phyloP scores from a whole-genome alignment of 2,888 invertebrate species.

The Noctua pronuba region DNA sequence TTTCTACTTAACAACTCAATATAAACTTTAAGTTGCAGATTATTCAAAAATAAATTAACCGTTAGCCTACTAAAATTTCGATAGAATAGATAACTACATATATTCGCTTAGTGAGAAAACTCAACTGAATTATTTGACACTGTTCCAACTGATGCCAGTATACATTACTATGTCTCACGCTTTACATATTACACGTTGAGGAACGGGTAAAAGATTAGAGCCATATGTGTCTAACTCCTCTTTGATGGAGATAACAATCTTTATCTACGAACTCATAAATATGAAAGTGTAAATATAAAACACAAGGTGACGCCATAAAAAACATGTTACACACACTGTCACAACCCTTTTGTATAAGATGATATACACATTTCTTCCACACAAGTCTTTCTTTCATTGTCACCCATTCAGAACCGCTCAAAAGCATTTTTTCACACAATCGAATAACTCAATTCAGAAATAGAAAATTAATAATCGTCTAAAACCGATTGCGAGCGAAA shows the following conservation, averaged over 20 bases:
- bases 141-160: neutral
- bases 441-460: conserved; percentile 69
- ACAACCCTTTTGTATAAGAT: conserved; percentile 50
- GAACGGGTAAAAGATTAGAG: conserved; percentile 33
- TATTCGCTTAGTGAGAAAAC: neutral
- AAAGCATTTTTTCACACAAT: conserved; percentile 64
- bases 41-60: neutral
- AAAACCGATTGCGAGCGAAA: conserved; percentile 73
- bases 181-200: conserved; percentile 3
- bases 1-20: neutral
- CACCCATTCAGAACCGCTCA: conserved; percentile 48
- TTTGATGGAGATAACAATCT: conserved; percentile 40
- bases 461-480: conserved; percentile 71
- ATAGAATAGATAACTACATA: too few species aligned
- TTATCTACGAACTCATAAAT: conserved; percentile 41
- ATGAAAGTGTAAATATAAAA: conserved; percentile 45
- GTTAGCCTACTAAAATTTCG: neutral
- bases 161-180: neutral
- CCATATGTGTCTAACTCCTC: conserved; percentile 21
- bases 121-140: neutral
- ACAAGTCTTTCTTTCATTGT: conserved; percentile 42
- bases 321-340: conserved; percentile 41
- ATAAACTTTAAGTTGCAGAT: neutral
- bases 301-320: conserved; percentile 36
- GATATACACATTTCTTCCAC: conserved; percentile 54